Percentiles rank a stretch among this genome's conserved stretches.
Evolutionary conservation across 2,113 vertebrate species (phyloP).

Genomic region (Sphaerodactylus townsendi): DNA sequence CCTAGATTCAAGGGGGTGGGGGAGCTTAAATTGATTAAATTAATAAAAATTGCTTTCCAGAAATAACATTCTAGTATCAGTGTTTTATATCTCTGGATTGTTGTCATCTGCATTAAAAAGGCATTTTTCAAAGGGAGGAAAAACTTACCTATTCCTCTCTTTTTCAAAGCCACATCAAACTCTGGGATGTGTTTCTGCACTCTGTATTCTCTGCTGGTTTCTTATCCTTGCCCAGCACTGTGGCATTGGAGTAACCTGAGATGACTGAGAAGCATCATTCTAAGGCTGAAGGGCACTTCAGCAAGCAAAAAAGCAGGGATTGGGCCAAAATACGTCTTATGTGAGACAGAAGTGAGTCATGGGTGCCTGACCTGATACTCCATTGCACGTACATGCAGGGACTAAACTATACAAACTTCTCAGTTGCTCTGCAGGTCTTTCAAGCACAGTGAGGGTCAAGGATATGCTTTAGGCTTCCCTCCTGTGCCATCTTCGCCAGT

Average conservation of each 20-base stretch:
- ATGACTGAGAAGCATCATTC: conserved; percentile 23
- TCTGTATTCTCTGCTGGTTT: conserved; percentile 37
- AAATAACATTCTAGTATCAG: conserved; percentile 28
- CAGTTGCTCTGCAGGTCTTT: no score
- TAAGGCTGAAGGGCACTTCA: conserved; percentile 4
- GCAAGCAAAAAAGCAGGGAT: no score
- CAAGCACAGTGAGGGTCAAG: no score
- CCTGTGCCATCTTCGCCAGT: no score
- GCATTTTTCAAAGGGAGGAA: conserved; percentile 51
- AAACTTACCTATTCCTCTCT: conserved; percentile 36
- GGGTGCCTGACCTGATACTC: no score
- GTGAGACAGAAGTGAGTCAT: no score
- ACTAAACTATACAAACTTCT: no score
- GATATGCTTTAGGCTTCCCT: no score
- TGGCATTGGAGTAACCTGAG: conserved; percentile 11
- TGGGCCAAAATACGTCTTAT: no score
- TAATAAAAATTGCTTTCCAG: conserved; percentile 12
- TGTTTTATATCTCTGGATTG: conserved; percentile 54
- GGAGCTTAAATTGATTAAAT: conserved; percentile 36
- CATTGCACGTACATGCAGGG: no score
- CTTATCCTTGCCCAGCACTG: conserved; percentile 46
- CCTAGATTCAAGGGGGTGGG: conserved; percentile 64
- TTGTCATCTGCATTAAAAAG: conserved; percentile 42
- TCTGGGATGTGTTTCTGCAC: conserved; percentile 26
- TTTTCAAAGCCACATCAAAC: conserved; percentile 56